phyloP scores from a whole-genome alignment of 2,888 invertebrate species.

The Petrolisthes cinctipes region DNA sequence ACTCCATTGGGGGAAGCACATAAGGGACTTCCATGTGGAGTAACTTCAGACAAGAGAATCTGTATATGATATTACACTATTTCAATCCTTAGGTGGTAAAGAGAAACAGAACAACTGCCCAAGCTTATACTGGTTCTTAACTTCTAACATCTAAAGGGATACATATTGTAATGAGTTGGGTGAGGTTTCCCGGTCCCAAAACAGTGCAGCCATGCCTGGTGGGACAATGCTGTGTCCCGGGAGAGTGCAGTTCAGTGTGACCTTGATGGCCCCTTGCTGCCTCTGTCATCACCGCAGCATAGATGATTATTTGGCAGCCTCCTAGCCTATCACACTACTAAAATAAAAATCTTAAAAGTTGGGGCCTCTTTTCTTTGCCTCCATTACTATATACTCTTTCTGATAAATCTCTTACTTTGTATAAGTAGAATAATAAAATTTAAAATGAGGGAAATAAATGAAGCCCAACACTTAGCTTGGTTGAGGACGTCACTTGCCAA shows the following conservation, averaged over 20 bases:
- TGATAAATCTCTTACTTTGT: constrained; percentile 25
- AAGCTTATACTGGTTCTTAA: neutral
- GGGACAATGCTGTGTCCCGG: constrained; percentile 39
- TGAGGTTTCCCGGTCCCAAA: constrained; percentile 40
- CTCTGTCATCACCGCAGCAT: constrained; percentile 12
- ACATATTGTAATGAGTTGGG: neutral
- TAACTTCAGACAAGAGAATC: neutral
- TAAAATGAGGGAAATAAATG: constrained; percentile 17
- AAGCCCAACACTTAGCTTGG: constrained; percentile 24
- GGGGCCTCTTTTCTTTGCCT: constrained; percentile 20
- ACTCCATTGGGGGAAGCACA: neutral
- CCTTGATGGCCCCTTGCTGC: constrained; percentile 49
- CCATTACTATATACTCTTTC: constrained; percentile 22
- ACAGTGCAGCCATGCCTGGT: constrained; percentile 27
- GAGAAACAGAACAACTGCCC: no score
- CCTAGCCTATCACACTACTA: constrained; percentile 20
- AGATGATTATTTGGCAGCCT: constrained; percentile 28
- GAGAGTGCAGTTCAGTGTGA: constrained; percentile 46
- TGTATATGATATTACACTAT: neutral
- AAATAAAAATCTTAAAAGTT: neutral
- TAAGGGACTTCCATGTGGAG: neutral
- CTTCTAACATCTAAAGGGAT: constrained; percentile 26
- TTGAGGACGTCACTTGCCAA: neutral
- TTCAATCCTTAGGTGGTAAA: no score
- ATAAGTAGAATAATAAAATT: constrained; percentile 21